phyloP scores from a whole-genome alignment of 2,888 invertebrate species.

The Chloroclysta siterata region DNA sequence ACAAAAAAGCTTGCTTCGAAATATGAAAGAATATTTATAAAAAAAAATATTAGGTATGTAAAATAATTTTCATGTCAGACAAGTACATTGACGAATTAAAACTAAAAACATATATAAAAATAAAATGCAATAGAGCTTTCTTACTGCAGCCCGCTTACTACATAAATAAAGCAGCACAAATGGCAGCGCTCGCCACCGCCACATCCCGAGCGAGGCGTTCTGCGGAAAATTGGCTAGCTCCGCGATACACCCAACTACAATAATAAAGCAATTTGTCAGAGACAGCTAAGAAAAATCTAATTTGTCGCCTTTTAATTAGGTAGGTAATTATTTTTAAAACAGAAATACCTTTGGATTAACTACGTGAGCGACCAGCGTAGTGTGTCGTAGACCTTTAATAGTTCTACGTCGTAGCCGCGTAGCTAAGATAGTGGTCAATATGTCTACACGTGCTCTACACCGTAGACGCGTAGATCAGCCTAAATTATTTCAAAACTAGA shows the following conservation, averaged over 20 bases:
- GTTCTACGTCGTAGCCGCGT: neutral
- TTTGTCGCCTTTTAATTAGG: constrained; percentile 32
- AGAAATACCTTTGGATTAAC: no score
- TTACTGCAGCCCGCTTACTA: constrained; percentile 1
- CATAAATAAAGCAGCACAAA: constrained; percentile 32
- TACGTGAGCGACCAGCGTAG: no score
- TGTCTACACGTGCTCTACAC: neutral
- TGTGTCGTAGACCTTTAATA: neutral
- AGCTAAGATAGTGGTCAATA: neutral
- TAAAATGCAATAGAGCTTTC: no score
- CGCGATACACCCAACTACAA: constrained; percentile 39
- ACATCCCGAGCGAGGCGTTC: constrained; percentile 62
- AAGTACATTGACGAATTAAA: no score
- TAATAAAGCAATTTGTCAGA: constrained; percentile 34
- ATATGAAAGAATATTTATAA: no score
- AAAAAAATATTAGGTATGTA: no score
- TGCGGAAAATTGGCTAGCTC: constrained; percentile 77
- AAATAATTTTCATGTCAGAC: no score
- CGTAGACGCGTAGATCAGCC: neutral
- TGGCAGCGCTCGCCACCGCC: constrained; percentile 42
- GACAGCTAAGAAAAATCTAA: constrained; percentile 23
- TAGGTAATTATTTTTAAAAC: neutral
- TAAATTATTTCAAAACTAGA: neutral
- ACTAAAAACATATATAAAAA: no score
- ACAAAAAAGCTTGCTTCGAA: no score